Evolutionary conservation across 2,113 vertebrate genomes (phyloP).

Genomic region (Ascaphus truei): DNA sequence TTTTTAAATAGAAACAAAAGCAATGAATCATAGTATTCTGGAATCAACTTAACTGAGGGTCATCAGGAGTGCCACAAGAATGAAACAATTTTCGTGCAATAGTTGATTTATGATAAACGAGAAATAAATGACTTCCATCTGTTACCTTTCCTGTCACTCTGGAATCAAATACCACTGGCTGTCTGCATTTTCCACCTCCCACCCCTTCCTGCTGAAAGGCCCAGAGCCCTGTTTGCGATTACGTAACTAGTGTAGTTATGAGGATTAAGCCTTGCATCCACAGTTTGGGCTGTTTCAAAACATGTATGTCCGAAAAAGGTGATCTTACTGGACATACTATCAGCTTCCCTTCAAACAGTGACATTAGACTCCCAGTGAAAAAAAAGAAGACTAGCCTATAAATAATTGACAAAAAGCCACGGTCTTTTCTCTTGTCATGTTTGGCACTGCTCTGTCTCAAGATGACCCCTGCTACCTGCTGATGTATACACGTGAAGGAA

Average conservation of each 20-base stretch:
- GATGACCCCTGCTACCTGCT: conserved; percentile 43
- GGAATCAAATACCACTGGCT: background rate
- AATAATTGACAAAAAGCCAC: conserved; percentile 53
- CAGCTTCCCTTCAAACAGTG: conserved; percentile 46
- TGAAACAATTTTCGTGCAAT: conserved; percentile 47
- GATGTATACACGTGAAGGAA: conserved; percentile 54
- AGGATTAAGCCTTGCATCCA: too few relatives aligned
- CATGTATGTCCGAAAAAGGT: too few relatives aligned
- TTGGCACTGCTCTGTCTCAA: conserved; percentile 55
- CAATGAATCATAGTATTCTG: too few relatives aligned
- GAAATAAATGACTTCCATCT: background rate
- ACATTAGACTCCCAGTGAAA: conserved; percentile 65
- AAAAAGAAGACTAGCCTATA: conserved; percentile 55
- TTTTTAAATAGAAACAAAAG: background rate
- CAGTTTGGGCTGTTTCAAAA: too few relatives aligned
- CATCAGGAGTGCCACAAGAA: conserved; percentile 49
- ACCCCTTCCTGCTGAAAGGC: conserved; percentile 49
- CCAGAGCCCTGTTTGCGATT: conserved; percentile 57
- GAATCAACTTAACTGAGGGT: conserved; percentile 56
- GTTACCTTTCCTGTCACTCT: conserved; percentile 46
- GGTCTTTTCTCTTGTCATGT: conserved; percentile 52
- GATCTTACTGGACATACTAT: too few relatives aligned
- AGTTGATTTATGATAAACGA: conserved; percentile 40
- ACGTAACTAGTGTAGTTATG: too few relatives aligned
- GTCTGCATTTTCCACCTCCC: conserved; percentile 52